Evolutionary conservation across 2,113 vertebrate genomes (phyloP).

Genomic region (Prolemur simus): DNA sequence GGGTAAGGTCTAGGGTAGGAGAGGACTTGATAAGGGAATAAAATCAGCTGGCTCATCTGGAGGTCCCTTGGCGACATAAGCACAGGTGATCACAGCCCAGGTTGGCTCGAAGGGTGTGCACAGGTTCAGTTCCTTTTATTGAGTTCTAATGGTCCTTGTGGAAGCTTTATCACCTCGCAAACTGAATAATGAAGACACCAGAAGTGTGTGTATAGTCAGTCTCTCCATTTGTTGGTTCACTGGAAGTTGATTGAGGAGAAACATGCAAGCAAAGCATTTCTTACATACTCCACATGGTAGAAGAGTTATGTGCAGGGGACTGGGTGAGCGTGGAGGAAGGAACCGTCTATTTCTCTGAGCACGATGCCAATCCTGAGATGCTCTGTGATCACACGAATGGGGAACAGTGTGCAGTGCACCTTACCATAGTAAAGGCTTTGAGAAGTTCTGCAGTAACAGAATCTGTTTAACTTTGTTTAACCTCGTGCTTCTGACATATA

Average conservation of each 20-base stretch:
- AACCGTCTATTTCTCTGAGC: background rate
- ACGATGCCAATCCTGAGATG: background rate
- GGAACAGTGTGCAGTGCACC: background rate
- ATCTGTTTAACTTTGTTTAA: background rate
- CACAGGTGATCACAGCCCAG: background rate
- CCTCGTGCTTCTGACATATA: background rate
- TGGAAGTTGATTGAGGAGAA: background rate
- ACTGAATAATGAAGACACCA: background rate
- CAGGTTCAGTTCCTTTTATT: background rate
- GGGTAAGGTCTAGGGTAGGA: background rate
- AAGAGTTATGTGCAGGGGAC: background rate
- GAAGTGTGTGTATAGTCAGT: accelerated
- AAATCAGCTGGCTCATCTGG: background rate
- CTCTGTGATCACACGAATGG: background rate
- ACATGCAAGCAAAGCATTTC: background rate
- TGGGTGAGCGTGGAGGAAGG: background rate
- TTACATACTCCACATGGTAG: background rate
- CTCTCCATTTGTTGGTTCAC: background rate
- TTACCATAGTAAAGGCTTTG: background rate
- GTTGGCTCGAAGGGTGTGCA: background rate
- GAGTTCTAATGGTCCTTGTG: background rate
- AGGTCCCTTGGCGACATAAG: background rate
- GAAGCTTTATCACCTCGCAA: background rate
- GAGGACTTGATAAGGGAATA: background rate
- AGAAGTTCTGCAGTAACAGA: slow-evolving; percentile 11